Base-by-base conservation (phyloP, 2,797 vertebrate genomes). In the Martes flavigula region DNA sequence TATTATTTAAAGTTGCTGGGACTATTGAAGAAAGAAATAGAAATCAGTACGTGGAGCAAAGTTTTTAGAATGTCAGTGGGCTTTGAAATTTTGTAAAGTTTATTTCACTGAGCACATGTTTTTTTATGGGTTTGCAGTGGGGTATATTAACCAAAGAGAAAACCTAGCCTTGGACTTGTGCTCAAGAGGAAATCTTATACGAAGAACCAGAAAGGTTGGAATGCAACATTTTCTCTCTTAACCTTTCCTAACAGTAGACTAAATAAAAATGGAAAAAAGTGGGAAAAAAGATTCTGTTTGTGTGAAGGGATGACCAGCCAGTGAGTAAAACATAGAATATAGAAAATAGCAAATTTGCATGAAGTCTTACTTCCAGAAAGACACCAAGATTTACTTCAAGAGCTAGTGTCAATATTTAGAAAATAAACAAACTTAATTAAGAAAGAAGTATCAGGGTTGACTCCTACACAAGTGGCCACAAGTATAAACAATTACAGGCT, bases 341-440 rank as follows among this genome's bases (percentile, higher is more conserved):
- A 87, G 32, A 84, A 95, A 93, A 43, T 4, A 90, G 8, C 11
- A 90, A 72, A 51, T 90, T 89, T 92, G 10, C 82, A 84, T 30
- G 64, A 43, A 54, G 2, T 86, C 18, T 78, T 92, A 78, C 48
- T 96, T 92, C 32, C 78, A 96, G 90, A 70, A 97, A 95, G 27
- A 66, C 46, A 84, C 82, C n/a, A 68, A 90, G 62, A 83, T 91
- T 72, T 96, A 62, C 12, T 91, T 30, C 27, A 78, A 92, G 27
- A 96, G 48, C 43, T 83, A 92, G 70, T 90, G 40, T 94, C 58
- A 97, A 77, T 87, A 93, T 96, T 97, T 97, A 94, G 78, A 94
- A 92, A 94, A 90, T 68, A 96, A 97, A 87, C 30, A 83, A 91
- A 90, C 27, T 66, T 93, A 92, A 94, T 96, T 89, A 27, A 96